Conservation (phyloP, 1,140 invertebrate species). For the Drosophila trapezifrons region DNA sequence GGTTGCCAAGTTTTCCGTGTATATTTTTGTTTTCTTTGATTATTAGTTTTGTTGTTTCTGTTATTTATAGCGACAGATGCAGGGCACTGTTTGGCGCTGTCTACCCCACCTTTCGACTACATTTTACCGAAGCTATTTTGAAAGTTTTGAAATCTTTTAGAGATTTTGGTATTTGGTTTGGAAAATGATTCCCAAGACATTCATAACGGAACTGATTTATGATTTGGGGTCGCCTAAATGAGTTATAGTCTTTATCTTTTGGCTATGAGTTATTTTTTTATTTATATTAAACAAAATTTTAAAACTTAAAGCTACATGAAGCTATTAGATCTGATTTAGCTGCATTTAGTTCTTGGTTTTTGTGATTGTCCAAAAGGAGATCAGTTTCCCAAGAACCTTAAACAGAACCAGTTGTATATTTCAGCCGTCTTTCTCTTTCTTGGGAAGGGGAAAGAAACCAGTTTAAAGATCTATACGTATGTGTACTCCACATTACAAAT, state of each 20-base stretch:
- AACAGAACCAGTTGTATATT: constrained; percentile 21
- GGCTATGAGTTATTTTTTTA: not conserved
- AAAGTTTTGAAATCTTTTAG: constrained; percentile 60
- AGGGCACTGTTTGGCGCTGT: constrained; percentile 65
- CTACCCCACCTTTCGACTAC: constrained; percentile 38
- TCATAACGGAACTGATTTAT: constrained; percentile 26
- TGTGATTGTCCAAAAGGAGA: constrained; percentile 10
- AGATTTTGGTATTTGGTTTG: constrained; percentile 20
- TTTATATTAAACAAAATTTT: not conserved
- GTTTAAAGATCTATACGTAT: constrained; percentile 13
- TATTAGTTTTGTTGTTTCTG: constrained; percentile 62
- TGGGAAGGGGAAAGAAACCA: constrained; percentile 2
- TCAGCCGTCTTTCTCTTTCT: constrained; percentile 19
- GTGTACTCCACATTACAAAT: constrained; percentile 36
- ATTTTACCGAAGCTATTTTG: constrained; percentile 51
- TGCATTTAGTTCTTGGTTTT: not conserved
- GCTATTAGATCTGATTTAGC: not conserved
- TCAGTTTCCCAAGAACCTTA: constrained; percentile 1
- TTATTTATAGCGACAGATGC: constrained; percentile 79
- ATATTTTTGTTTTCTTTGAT: constrained; percentile 56
- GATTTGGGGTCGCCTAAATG: constrained; percentile 1
- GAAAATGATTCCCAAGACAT: constrained; percentile 24
- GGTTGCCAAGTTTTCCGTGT: constrained; percentile 67
- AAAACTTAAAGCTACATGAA: not conserved
- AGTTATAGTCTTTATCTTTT: constrained; percentile 23